Conservation (phyloP, 2,888 invertebrate species). For the Embidobia sp. region DNA sequence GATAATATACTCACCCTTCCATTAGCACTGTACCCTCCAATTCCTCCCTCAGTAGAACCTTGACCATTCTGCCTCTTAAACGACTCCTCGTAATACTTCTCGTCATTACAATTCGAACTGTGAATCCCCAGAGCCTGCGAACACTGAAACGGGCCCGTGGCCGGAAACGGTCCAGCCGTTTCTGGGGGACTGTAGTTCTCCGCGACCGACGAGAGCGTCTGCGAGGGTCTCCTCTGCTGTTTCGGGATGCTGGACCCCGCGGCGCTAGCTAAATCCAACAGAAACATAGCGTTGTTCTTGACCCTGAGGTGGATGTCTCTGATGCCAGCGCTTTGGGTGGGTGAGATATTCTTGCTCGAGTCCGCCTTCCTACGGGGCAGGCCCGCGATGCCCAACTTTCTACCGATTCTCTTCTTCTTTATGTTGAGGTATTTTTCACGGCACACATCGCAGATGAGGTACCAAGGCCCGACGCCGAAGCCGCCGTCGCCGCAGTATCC, state of each 20-base stretch:
- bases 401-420: slow-evolving; percentile 70
- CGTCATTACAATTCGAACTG: slow-evolving; percentile 75
- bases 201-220: slow-evolving; percentile 83
- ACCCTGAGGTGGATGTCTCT: slow-evolving; percentile 87
- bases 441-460: slow-evolving; percentile 95
- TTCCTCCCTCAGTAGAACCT: slow-evolving; percentile 72
- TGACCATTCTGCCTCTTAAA: slow-evolving; percentile 81
- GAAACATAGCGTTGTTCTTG: slow-evolving; percentile 96
- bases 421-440: slow-evolving; percentile 87
- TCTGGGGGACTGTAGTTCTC: slow-evolving; percentile 84
- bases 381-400: slow-evolving; percentile 74
- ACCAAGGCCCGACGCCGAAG: slow-evolving; percentile 91
- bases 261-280: slow-evolving; percentile 93
- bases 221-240: slow-evolving; percentile 78
- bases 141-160: slow-evolving; percentile 85
- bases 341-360: slow-evolving; percentile 72
- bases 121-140: slow-evolving; percentile 82
- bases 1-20: slow-evolving; percentile 78
- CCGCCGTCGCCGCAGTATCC: slow-evolving; percentile 95
- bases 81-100: slow-evolving; percentile 81
- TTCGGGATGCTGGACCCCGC: slow-evolving; percentile 83
- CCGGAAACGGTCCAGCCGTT: slow-evolving; percentile 83
- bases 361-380: slow-evolving; percentile 73
- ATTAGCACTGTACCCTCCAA: slow-evolving; percentile 70
- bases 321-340: slow-evolving; percentile 78